Conservation (phyloP, 92 coral and sea anemone species). For the Scolanthus callimorphus region DNA sequence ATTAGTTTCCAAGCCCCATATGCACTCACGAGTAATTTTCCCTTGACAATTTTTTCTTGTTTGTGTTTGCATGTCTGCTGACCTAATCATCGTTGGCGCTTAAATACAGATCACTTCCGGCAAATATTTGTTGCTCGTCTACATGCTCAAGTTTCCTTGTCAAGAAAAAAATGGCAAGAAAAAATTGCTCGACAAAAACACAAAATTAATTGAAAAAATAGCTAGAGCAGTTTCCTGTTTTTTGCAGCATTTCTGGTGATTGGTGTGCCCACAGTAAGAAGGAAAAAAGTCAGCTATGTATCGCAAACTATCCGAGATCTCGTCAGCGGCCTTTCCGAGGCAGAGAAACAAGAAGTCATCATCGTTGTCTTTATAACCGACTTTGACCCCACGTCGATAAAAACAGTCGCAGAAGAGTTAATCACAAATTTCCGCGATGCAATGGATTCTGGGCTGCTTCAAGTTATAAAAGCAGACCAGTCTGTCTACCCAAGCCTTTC, state of each 20-base stretch:
- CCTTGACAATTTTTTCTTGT: no score
- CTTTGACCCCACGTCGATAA: conserved; percentile 18
- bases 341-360: conserved; percentile 44
- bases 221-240: neutral
- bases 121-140: no score
- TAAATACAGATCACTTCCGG: no score
- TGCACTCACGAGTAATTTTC: no score
- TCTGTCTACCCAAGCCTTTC: conserved; percentile 40
- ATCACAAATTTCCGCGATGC: conserved; percentile 26
- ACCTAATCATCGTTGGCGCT: no score
- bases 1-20: no score
- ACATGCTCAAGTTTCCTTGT: no score
- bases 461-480: conserved; percentile 33
- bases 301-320: conserved; percentile 45
- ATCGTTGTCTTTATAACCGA: conserved; percentile 56
- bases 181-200: no score
- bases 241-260: conserved; percentile 56
- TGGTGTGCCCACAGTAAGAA: conserved; percentile 60
- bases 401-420: conserved; percentile 17
- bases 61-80: no score
- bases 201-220: neutral
- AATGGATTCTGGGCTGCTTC: conserved; percentile 47
- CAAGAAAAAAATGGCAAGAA: no score
- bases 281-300: conserved; percentile 37
- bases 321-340: conserved; percentile 39